Evolutionary conservation across 1,140 invertebrate species (phyloP).

Genomic region (Copidosoma floridanum): DNA sequence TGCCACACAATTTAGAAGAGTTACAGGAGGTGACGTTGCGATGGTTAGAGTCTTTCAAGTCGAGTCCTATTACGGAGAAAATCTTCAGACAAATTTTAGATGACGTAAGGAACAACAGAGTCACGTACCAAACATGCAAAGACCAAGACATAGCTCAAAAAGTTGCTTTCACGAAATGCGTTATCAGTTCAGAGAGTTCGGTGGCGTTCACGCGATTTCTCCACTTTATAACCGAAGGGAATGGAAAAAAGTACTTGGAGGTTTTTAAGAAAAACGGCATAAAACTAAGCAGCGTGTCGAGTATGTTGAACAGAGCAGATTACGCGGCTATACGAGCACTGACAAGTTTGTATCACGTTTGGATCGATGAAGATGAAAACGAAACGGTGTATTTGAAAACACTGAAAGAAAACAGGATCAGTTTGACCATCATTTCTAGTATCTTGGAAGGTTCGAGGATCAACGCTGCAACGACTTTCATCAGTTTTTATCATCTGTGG

Average conservation of each 20-base stretch:
- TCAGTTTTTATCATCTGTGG: slow-evolving; percentile 2
- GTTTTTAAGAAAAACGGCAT: slow-evolving; percentile 4
- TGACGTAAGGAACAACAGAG: neutral
- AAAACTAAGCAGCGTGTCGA: neutral
- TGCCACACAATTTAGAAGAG: slow-evolving; percentile 7
- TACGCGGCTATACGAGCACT: neutral
- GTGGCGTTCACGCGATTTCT: neutral
- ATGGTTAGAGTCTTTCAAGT: slow-evolving; percentile 8
- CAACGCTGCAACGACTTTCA: slow-evolving; percentile 5
- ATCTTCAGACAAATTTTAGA: slow-evolving; percentile 30
- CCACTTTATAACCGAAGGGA: neutral
- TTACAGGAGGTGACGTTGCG: slow-evolving; percentile 4
- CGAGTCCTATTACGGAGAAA: slow-evolving; percentile 2
- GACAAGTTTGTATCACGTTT: slow-evolving; percentile 26
- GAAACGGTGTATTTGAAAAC: slow-evolving; percentile 3
- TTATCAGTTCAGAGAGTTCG: neutral
- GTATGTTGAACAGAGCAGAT: slow-evolving; percentile 23
- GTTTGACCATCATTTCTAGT: slow-evolving; percentile 31
- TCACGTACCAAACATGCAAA: neutral
- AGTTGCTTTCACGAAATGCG: slow-evolving; percentile 6
- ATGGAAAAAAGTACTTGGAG: neutral
- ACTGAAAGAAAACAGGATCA: slow-evolving; percentile 13
- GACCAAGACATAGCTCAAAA: neutral
- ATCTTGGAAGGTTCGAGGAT: slow-evolving; percentile 27
- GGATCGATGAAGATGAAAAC: slow-evolving; percentile 23